Percentiles rank a stretch among this genome's conserved stretches.
Conservation (phyloP, 2,797 vertebrate genomes). For the Threskiornis aethiopicus region DNA sequence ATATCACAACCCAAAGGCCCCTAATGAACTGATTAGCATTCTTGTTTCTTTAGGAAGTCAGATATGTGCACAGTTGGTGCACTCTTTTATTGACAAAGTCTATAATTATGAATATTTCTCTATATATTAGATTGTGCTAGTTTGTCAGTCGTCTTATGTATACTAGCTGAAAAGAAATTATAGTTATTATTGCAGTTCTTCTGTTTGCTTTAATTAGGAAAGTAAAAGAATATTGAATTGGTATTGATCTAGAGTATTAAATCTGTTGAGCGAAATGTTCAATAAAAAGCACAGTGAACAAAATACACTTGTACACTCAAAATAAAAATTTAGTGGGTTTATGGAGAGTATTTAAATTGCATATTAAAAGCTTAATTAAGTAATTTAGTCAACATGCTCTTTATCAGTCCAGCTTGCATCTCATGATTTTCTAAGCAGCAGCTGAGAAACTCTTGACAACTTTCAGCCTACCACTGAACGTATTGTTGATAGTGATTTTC, state of each 20-base stretch:
- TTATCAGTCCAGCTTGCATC: not conserved
- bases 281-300: conserved; percentile 45
- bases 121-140: conserved; percentile 61
- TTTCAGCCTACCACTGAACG: not conserved
- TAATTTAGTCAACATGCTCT: not conserved
- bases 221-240: conserved; percentile 51
- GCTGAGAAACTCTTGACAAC: not conserved
- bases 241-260: conserved; percentile 65
- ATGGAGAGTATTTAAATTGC: conserved; percentile 29
- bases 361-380: conserved; percentile 17
- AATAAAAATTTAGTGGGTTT: conserved; percentile 31
- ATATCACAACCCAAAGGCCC: conserved; percentile 75
- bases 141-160: conserved; percentile 63
- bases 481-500: not conserved
- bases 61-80: conserved; percentile 71
- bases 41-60: conserved; percentile 73
- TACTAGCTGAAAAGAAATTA: conserved; percentile 64
- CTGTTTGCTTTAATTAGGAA: conserved; percentile 71
- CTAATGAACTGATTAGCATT: conserved; percentile 82
- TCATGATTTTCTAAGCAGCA: not conserved
- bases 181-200: conserved; percentile 62
- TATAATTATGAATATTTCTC: conserved; percentile 74
- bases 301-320: conserved; percentile 8
- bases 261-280: conserved; percentile 43
- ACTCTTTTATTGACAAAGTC: conserved; percentile 74